Percentiles rank a stretch among this genome's conserved stretches.
These are phyloP conservation scores for Drosophila repletoides DNA, from an alignment of 1,140 invertebrate species.

Conservation along the genomic window DNA sequence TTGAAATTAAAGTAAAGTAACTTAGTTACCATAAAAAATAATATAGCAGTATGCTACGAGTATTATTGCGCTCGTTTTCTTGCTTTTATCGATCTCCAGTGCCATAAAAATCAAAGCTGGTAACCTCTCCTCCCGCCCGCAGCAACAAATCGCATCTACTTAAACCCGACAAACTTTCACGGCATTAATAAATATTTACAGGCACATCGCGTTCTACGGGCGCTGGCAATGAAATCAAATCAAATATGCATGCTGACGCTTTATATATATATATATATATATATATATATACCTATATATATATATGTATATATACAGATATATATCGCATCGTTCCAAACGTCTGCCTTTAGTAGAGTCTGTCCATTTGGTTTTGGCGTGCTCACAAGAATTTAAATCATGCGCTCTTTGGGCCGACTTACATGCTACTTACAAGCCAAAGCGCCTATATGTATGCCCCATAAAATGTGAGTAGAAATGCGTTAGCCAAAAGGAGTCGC, in stretches of 20 bases:
- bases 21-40: too few species aligned
- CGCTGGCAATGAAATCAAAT: slow-evolving; percentile 74
- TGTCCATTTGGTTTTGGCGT: slow-evolving; percentile 43
- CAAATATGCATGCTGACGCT: slow-evolving; percentile 76
- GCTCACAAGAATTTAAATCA: slow-evolving; percentile 79
- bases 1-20: too few species aligned
- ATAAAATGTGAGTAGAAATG: slow-evolving; percentile 58
- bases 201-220: slow-evolving; percentile 64
- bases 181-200: slow-evolving; percentile 79
- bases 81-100: slow-evolving; percentile 22
- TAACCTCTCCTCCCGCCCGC: neutral
- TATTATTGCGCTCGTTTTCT: neutral
- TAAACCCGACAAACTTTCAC: slow-evolving; percentile 53
- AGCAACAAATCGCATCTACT: slow-evolving; percentile 48
- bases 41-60: slow-evolving; percentile 13
- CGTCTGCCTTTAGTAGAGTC: slow-evolving; percentile 8
- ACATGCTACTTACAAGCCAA: slow-evolving; percentile 77
- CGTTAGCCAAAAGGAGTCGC: slow-evolving; percentile 15
- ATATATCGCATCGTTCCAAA: slow-evolving; percentile 38
- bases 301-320: slow-evolving; percentile 35
- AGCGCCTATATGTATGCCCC: slow-evolving; percentile 71
- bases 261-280: slow-evolving; percentile 2
- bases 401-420: slow-evolving; percentile 53
- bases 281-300: slow-evolving; percentile 33
- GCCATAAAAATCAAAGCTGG: slow-evolving; percentile 72